Base-by-base conservation (phyloP, 2,888 invertebrate genomes). In the Octodonta nipae region DNA sequence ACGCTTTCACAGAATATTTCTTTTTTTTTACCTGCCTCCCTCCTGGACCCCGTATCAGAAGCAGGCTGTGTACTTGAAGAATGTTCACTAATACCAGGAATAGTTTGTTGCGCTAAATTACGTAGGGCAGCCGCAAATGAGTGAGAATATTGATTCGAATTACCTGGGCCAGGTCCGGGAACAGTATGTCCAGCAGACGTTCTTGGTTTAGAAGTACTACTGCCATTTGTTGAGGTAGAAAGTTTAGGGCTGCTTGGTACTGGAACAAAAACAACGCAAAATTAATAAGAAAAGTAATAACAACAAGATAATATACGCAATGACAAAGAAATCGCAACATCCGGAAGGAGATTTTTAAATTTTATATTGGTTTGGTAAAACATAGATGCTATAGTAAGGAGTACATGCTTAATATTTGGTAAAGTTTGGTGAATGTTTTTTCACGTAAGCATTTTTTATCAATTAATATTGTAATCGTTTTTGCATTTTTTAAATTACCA, bases 121-220 rank as follows among this genome's bases (percentile, higher is more conserved):
- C 91, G 73, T 32, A 92, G 67, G 13, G 91, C 91, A 28, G 89
- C 88, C 32, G 91, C 89, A 67, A 91, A 91, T 36, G 88, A 87
- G 13, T 76, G 75, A 10, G 65, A 60, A 37, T 50, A 51, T 34
- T 47, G 44, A 10, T 35, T 37, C 13, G 33, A 24, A 17, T 15
- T 26, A 42, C 64, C 65, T 17, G 64, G 64, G 35, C 63, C 62
- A 22, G 64, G 64, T 30, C 63, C 64, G 12, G 63, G 58, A 15
- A 60, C 54, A 4, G 56, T 43, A 39, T 60, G 58, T 8, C 53
- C 56, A 13, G 55, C 48, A 8, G 54, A 47, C 4, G 45, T 44
- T 24, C 60, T 46, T 26, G 58, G 52, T 46, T 61, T 60, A 8
- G 46, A 12, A 6, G 6, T 30, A 12, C 13, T 38, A 37, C 44